phyloP scores from a whole-genome alignment of 2,797 vertebrate species.

The Sebastes iracundus region DNA sequence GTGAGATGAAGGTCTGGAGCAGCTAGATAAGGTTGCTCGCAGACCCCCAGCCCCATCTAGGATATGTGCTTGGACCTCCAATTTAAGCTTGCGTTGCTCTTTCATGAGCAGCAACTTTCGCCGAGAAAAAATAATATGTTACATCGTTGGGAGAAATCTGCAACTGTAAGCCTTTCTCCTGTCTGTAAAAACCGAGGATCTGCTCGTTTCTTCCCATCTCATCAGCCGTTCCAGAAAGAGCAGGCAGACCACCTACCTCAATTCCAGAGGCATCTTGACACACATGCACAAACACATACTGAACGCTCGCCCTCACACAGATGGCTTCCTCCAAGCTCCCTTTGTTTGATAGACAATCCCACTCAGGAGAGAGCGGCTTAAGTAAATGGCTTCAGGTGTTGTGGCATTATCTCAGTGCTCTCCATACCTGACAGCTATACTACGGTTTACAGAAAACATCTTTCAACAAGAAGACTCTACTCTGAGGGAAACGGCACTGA shows the following conservation, averaged over 20 bases:
- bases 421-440: slow-evolving; percentile 51
- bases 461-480: slow-evolving; percentile 20
- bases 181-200: not conserved
- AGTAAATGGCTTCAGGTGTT: slow-evolving; percentile 72
- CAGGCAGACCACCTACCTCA: slow-evolving; percentile 54
- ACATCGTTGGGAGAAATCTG: not conserved
- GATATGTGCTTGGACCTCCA: slow-evolving; percentile 43
- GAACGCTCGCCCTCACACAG: slow-evolving; percentile 40
- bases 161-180: not conserved
- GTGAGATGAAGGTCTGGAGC: slow-evolving; percentile 67
- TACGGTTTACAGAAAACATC: slow-evolving; percentile 45
- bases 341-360: slow-evolving; percentile 89
- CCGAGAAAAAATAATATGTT: not conserved
- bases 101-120: slow-evolving; percentile 15
- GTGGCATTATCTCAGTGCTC: slow-evolving; percentile 56
- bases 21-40: slow-evolving; percentile 73
- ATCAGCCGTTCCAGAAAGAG: slow-evolving; percentile 9
- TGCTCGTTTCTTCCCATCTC: not conserved
- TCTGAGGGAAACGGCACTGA: not conserved
- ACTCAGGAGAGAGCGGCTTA: slow-evolving; percentile 64
- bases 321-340: slow-evolving; percentile 54
- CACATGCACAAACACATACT: slow-evolving; percentile 61
- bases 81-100: slow-evolving; percentile 24
- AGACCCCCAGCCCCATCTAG: slow-evolving; percentile 39
- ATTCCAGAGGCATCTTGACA: slow-evolving; percentile 40